Evolutionary conservation across 2,113 vertebrate species (phyloP).

Genomic region (Scomber colias): DNA sequence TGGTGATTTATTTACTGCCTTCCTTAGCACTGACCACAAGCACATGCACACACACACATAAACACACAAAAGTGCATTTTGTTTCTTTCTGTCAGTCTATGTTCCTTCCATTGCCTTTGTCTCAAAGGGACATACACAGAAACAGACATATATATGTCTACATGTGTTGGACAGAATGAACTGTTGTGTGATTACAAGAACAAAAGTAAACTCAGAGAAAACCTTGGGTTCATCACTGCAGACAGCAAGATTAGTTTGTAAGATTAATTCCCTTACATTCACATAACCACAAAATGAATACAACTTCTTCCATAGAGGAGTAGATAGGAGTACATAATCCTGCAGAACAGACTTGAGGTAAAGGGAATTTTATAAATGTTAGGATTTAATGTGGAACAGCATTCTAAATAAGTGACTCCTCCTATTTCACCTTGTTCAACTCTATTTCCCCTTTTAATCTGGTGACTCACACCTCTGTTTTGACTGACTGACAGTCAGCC

Average conservation of each 20-base stretch:
- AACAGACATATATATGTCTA: neutral
- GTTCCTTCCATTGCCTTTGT: constrained; percentile 15
- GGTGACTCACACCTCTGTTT: constrained; percentile 65
- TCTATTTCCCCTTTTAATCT: constrained; percentile 60
- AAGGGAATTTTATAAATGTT: constrained; percentile 46
- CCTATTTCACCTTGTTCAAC: constrained; percentile 62
- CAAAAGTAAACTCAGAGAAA: constrained; percentile 9
- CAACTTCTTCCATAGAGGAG: neutral
- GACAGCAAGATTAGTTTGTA: neutral
- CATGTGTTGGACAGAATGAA: constrained; percentile 1
- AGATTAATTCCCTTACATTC: neutral
- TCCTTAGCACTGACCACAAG: constrained; percentile 14
- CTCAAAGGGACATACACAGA: neutral
- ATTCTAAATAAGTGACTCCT: constrained; percentile 58
- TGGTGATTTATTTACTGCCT: constrained; percentile 80
- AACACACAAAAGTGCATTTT: constrained; percentile 24
- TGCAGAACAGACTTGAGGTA: constrained; percentile 16
- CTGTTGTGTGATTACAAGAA: neutral
- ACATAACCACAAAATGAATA: constrained; percentile 18
- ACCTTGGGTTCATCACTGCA: neutral
- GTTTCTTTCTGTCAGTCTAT: constrained; percentile 13
- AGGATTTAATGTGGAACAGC: constrained; percentile 57
- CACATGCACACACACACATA: neutral
- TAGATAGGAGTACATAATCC: constrained; percentile 35
- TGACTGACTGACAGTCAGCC: constrained; percentile 73